phyloP scores from a whole-genome alignment of 2,797 vertebrate species.

The Syngnathus acus region DNA sequence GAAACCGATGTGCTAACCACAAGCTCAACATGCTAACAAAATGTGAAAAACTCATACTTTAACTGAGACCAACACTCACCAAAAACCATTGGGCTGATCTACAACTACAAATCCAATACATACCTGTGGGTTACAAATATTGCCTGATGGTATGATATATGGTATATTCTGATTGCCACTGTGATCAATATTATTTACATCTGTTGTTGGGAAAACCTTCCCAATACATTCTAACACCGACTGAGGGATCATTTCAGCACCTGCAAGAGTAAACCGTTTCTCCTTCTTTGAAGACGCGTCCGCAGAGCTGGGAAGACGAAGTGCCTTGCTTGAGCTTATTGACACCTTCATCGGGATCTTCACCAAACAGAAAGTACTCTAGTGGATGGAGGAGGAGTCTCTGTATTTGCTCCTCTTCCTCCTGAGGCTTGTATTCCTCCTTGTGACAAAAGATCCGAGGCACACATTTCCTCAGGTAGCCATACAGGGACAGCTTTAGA shows the following conservation, averaged over 20 bases:
- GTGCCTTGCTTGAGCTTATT: constrained; percentile 82
- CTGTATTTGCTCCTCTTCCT: constrained; percentile 79
- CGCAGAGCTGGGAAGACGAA: constrained; percentile 84
- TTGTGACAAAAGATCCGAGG: constrained; percentile 81
- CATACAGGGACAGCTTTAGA: constrained; percentile 72
- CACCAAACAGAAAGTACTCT: constrained; percentile 87
- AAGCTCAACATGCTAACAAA: too few relatives aligned
- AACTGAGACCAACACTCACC: too few relatives aligned
- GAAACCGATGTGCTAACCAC: too few relatives aligned
- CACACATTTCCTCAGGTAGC: constrained; percentile 81
- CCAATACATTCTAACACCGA: neutral
- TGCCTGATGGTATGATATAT: neutral
- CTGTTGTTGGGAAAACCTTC: neutral
- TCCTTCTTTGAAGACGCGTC: constrained; percentile 93
- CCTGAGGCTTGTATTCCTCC: constrained; percentile 74
- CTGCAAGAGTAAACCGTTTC: constrained; percentile 99
- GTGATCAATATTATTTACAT: neutral
- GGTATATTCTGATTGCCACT: neutral
- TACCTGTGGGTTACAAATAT: too few relatives aligned
- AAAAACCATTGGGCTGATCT: too few relatives aligned
- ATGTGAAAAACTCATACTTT: too few relatives aligned
- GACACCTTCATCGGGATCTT: constrained; percentile 81
- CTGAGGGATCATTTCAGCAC: constrained; percentile 49
- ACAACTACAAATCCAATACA: too few relatives aligned
- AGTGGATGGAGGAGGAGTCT: constrained; percentile 75